Percentiles rank a stretch among this genome's conserved stretches.
Conservation (phyloP, 2,113 vertebrate genomes). For the Falco punctatus region DNA sequence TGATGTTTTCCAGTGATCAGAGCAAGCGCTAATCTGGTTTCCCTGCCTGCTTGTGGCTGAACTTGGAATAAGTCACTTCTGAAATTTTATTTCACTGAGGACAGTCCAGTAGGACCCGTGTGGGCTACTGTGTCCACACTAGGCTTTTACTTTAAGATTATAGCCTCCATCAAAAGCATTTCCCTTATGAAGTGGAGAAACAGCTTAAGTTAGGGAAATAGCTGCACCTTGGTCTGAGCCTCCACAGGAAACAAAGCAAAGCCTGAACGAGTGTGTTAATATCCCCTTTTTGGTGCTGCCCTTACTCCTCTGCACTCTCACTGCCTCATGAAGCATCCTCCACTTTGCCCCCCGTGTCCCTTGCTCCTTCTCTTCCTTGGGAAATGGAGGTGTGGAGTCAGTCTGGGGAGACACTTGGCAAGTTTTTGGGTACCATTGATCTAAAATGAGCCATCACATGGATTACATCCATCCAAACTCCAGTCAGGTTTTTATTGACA, state of each 20-base stretch:
- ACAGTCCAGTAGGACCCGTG: fast-evolving
- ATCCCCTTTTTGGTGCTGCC: neutral
- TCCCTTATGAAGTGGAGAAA: neutral
- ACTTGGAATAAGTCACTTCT: neutral
- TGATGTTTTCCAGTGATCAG: neutral
- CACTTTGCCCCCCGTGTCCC: neutral
- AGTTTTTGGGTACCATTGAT: neutral
- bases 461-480: neutral
- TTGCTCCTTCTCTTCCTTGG: neutral
- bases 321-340: neutral
- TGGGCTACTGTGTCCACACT: neutral
- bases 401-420: neutral
- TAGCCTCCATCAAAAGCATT: neutral
- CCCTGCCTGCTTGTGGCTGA: neutral
- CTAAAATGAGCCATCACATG: neutral
- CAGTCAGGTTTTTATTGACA: neutral
- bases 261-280: neutral
- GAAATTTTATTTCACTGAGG: neutral
- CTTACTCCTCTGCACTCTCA: fast-evolving
- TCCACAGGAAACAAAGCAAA: neutral
- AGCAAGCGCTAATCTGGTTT: neutral
- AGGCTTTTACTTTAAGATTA: neutral
- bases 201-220: neutral
- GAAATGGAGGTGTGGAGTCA: neutral
- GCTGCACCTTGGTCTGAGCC: neutral